Base-by-base conservation (phyloP, 2,113 vertebrate genomes). In the Scartelaos histophorus region DNA sequence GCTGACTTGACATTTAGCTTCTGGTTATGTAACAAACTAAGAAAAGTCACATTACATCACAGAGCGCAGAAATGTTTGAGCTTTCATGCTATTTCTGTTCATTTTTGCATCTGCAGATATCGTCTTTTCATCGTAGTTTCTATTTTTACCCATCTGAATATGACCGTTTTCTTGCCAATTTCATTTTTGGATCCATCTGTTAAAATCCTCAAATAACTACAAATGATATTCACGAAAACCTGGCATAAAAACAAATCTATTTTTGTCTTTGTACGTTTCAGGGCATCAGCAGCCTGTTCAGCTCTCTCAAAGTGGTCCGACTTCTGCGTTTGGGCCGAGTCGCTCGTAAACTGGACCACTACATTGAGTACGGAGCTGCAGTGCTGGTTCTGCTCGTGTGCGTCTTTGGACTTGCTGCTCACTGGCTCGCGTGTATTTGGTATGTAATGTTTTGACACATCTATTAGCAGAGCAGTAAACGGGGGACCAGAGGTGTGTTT, bases 341-440 rank as follows among this genome's bases (percentile, higher is more conserved):
- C 34, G 97, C 97, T 71, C 96, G 97, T 21, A 99, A 99, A 85
- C 87, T 99, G 93, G 97, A 99, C 88, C 97, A 99, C 89, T 99
- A 99, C 92, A 99, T 99, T 0, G 97, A 99, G 71, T 99, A 98
- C 0, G 98, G 97, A 53, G 97, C 97, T 0, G 97, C 97, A 0
- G 98, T 99, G 15, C 92, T 99, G 88, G 96, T 99, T 60, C 92
- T 99, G 69, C 92, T 99, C 89, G 97, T 99, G 80, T 99, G 98
- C 0, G 98, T 99, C 25, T 99, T 99, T n/a, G 97, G 98, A 6
- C 92, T 99, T 71, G 98, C 97, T 0, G 97, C 97, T 16, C 98
- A 99, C 82, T 99, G 98, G 98, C 89, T 99, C 82, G 98, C 98
- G 86, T 99, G 98, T 89, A 99, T 99, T 84, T 99, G 98, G 98